Evolutionary conservation across 1,140 invertebrate species (phyloP), one percentile per base, ranked within the genome.

Genomic region (Megalopta genalis): DNA sequence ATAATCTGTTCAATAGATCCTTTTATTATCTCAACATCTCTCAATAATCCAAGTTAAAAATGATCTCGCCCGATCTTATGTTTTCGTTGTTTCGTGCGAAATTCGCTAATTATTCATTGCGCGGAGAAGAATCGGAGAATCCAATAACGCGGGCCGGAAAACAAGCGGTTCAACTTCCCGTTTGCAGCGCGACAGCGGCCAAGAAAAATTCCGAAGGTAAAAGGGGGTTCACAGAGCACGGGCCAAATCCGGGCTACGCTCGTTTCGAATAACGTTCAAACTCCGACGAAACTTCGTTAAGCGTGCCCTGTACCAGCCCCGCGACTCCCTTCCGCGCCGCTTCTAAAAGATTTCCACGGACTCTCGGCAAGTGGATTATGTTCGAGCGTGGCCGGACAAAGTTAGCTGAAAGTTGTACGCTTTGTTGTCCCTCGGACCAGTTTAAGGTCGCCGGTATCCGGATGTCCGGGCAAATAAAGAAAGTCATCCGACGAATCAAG

Each of bases 361-460:
- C 54, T 42, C 57, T 59, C 49, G 52, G 25, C 80, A 86, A 86
- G 74, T 85, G 84, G 83, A 86, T 86, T 85, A 85, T 18, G 70
- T 86, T 73, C 72, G 72, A 85, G 76, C 80, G 67, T 79, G 63
- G 59, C 16, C 62, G 46, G 70, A 82, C 59, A 21, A 85, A 86
- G 83, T 86, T 82, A 52, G 60, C 21, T 59, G 71, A 80, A 82
- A 86, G 76, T 82, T 86, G 73, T 25, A 49, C 76, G 84, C 46
- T 69, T 75, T 71, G 80, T 85, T 85, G 80, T 86, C 59, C 60
- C 57, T 68, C 16, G 21, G 37, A 75, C 54, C 32, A 67, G 76
- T 82, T 76, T 72, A 73, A 65, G 85, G 67, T 52, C 23, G 37
- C 42, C 77, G 64, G 52, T 75, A 75, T 77, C 78, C 60, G 72